phyloP scores from a whole-genome alignment of 2,113 vertebrate species.

The Argyrosomus japonicus region DNA sequence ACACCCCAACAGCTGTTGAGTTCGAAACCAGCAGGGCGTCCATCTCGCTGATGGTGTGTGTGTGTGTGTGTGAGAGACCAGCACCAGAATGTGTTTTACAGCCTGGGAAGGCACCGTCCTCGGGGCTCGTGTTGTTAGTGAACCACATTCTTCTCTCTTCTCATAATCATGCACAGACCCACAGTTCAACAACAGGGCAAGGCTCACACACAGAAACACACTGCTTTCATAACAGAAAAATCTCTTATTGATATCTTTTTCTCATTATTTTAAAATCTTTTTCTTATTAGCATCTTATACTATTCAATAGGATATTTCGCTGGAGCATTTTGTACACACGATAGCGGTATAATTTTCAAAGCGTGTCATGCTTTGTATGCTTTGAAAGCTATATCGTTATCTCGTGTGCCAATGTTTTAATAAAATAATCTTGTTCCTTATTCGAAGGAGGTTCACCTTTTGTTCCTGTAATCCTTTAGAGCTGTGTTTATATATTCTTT shows the following conservation, averaged over 20 bases:
- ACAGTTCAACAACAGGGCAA: constrained; percentile 67
- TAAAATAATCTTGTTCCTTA: constrained; percentile 20
- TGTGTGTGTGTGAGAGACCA: constrained; percentile 27
- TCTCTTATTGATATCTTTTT: constrained; percentile 54
- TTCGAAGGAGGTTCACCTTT: constrained; percentile 40
- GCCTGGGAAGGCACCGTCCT: constrained; percentile 67
- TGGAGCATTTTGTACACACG: constrained; percentile 16
- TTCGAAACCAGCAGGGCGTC: constrained; percentile 56
- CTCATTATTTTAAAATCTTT: constrained; percentile 58
- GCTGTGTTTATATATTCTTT: constrained; percentile 31
- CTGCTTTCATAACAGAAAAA: constrained; percentile 52
- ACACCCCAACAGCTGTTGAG: constrained; percentile 70
- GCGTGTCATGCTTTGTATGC: constrained; percentile 12
- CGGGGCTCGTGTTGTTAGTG: constrained; percentile 62
- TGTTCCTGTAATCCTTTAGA: constrained; percentile 21
- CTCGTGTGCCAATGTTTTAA: constrained; percentile 42
- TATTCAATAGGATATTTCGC: constrained; percentile 16
- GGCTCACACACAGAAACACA: constrained; percentile 29
- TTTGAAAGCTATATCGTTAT: constrained; percentile 43
- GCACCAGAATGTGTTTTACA: constrained; percentile 71
- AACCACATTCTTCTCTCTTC: constrained; percentile 66
- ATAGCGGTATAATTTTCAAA: constrained; percentile 38
- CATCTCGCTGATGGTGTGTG: neutral
- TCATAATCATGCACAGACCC: constrained; percentile 72
- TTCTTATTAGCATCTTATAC: constrained; percentile 55